Evolutionary conservation across 2,113 vertebrate genomes (phyloP).

Genomic region (Cavia porcellus): DNA sequence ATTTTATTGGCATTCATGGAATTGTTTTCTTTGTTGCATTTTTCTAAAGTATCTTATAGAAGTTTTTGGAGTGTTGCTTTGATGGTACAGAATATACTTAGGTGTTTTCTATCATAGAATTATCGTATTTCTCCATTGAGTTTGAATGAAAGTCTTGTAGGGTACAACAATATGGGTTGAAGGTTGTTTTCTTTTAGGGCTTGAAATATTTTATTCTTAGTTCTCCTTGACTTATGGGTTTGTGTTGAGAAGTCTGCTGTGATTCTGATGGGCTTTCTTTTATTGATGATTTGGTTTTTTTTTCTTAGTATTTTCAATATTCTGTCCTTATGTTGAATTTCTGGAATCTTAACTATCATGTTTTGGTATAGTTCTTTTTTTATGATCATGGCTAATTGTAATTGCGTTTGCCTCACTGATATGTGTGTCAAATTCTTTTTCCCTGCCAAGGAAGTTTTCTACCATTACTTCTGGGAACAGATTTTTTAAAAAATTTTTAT

Average conservation of each 20-base stretch:
- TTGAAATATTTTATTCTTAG: background rate
- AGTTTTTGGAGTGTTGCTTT: background rate
- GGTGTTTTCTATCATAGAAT: background rate
- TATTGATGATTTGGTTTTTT: background rate
- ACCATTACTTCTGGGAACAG: too few species aligned
- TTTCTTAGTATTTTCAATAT: background rate
- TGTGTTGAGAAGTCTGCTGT: background rate
- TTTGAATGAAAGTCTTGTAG: background rate
- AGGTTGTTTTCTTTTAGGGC: background rate
- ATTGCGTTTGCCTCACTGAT: background rate
- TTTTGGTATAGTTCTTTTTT: background rate
- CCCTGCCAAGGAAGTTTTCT: background rate
- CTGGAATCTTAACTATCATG: background rate
- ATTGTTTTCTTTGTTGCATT: background rate
- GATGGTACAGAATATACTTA: background rate
- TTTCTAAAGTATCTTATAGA: background rate
- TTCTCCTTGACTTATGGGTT: background rate
- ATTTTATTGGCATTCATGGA: background rate
- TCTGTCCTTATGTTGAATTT: background rate
- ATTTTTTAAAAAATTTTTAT: too few species aligned
- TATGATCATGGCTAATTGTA: background rate
- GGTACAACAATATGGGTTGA: background rate
- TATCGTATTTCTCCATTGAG: background rate
- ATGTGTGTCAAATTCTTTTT: background rate
- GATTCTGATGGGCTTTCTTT: background rate